A percentile compares a stretch with the other conserved stretches of the same genome.
Evolutionary conservation across 2,113 vertebrate species (phyloP).

Genomic region (Anhinga rufa): DNA sequence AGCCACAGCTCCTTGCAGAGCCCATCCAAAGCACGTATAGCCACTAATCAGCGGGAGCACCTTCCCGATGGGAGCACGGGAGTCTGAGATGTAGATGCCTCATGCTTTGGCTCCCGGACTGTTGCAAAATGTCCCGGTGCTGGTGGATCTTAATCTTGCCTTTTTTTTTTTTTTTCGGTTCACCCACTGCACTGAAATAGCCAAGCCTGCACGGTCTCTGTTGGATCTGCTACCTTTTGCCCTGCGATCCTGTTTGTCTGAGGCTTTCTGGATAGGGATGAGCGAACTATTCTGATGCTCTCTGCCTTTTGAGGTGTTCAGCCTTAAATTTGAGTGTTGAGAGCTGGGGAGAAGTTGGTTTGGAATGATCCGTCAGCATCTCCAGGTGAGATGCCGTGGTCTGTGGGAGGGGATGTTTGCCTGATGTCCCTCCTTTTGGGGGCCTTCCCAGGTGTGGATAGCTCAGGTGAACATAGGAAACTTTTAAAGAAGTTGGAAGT

Average conservation of each 20-base stretch:
- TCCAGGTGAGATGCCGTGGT: neutral
- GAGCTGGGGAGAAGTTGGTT: neutral
- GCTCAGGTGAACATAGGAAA: neutral
- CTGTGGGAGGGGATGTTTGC: neutral
- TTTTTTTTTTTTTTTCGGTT: neutral
- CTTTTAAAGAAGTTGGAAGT: neutral
- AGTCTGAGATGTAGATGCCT: neutral
- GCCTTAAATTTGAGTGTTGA: neutral
- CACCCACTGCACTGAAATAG: neutral
- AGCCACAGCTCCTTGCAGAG: neutral
- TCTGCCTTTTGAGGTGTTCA: neutral
- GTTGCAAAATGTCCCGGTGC: neutral
- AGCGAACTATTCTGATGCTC: neutral
- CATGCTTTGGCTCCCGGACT: neutral
- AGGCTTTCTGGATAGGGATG: neutral
- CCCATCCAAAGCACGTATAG: neutral
- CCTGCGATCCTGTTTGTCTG: neutral
- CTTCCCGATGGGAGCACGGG: fast-evolving
- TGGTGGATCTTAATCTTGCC: neutral
- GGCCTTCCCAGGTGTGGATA: neutral
- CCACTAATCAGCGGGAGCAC: neutral
- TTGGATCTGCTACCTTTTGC: neutral
- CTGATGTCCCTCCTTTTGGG: neutral
- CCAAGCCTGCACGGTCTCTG: neutral
- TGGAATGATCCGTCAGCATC: neutral